phyloP scores from a whole-genome alignment of 2,888 invertebrate genomes.

The Julus scanicus region DNA sequence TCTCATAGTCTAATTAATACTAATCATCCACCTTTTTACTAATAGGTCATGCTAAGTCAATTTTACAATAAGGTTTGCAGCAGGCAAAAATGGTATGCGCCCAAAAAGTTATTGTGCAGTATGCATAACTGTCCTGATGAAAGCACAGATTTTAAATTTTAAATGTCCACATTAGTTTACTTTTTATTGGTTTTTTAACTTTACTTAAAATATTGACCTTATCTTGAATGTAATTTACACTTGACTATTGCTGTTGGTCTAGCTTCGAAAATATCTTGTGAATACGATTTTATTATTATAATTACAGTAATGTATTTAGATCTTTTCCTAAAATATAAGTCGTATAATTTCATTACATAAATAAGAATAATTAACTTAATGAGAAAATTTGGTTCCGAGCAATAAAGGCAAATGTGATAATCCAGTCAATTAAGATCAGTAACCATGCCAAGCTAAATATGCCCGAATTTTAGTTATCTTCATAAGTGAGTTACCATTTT shows the following conservation, averaged over 20 bases:
- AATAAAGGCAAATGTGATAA: neutral
- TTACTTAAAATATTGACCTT: neutral
- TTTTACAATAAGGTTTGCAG: neutral
- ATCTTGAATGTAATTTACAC: neutral
- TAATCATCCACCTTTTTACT: neutral
- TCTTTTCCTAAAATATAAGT: neutral
- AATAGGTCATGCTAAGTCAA: constrained; percentile 3
- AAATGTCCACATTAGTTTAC: neutral
- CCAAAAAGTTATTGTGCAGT: neutral
- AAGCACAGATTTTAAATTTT: neutral
- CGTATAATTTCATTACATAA: neutral
- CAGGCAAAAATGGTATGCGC: neutral
- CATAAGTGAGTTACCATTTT: neutral
- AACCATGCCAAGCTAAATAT: neutral
- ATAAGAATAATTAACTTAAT: neutral
- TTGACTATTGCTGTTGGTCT: neutral
- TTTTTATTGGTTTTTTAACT: neutral
- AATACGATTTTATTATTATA: neutral
- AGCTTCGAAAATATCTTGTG: neutral
- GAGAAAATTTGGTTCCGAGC: neutral
- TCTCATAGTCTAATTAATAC: neutral
- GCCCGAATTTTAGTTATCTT: neutral
- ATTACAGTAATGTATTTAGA: neutral
- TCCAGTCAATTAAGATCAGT: neutral
- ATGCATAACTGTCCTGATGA: neutral